phyloP scores from a whole-genome alignment of 2,797 vertebrate genomes.

The Luscinia megarhynchos region DNA sequence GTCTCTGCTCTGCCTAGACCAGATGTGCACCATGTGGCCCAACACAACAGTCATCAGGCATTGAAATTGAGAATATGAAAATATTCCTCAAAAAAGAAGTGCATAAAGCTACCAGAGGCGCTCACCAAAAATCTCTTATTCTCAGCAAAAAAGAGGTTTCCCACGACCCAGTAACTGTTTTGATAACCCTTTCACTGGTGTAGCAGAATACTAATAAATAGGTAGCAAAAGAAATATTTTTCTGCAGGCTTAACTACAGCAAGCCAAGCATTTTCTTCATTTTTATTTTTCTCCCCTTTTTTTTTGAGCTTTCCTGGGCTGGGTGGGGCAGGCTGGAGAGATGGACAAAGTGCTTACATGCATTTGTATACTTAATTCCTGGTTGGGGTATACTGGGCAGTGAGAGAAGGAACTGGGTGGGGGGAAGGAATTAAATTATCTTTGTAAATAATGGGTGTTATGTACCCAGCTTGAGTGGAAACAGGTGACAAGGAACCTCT shows the following conservation, averaged over 20 bases:
- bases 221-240: neutral
- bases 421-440: neutral
- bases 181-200: neutral
- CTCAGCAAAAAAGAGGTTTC: neutral
- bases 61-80: neutral
- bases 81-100: neutral
- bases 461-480: neutral
- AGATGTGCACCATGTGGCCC: neutral
- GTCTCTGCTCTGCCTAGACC: neutral
- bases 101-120: neutral
- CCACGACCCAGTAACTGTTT: neutral
- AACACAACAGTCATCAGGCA: accelerated
- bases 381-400: neutral
- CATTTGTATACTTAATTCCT: neutral
- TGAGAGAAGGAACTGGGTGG: neutral
- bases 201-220: neutral
- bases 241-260: neutral
- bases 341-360: neutral
- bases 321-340: neutral
- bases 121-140: neutral
- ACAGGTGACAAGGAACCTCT: neutral
- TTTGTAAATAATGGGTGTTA: neutral
- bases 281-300: neutral
- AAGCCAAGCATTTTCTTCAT: neutral
- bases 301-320: neutral